phyloP scores from a whole-genome alignment of 2,797 vertebrate genomes.

The Phrynocephalus guinanensis region DNA sequence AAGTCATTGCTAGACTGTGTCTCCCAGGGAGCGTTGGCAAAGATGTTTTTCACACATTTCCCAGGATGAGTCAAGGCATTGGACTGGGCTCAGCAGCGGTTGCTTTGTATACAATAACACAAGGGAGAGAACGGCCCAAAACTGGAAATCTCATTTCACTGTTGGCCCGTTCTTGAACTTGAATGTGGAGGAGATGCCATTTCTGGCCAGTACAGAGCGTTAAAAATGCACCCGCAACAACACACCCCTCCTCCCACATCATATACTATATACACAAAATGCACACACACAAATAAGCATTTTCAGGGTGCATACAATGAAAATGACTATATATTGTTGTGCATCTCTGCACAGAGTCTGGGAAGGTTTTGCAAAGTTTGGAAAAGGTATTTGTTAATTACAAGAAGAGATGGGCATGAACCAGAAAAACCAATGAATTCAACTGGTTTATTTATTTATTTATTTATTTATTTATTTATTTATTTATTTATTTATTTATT shows the following conservation, averaged over 20 bases:
- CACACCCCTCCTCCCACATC: too few species aligned
- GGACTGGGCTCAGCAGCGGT: neutral
- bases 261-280: too few species aligned
- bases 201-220: neutral
- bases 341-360: neutral
- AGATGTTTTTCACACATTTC: conserved; percentile 13
- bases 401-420: too few species aligned
- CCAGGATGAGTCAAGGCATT: conserved; percentile 43
- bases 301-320: neutral
- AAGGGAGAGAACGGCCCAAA: conserved; percentile 15
- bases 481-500: too few species aligned
- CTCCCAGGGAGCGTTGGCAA: conserved; percentile 35
- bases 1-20: conserved; percentile 47
- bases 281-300: too few species aligned
- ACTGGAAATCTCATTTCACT: neutral
- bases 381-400: too few species aligned
- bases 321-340: neutral
- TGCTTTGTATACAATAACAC: conserved; percentile 28
- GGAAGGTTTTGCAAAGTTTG: neutral
- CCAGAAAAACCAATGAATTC: too few species aligned
- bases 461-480: too few species aligned
- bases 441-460: too few species aligned
- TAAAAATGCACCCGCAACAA: neutral
- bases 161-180: neutral
- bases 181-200: neutral